Conservation (phyloP, 1,140 invertebrate species). For the Oreohelix idahoensis region DNA sequence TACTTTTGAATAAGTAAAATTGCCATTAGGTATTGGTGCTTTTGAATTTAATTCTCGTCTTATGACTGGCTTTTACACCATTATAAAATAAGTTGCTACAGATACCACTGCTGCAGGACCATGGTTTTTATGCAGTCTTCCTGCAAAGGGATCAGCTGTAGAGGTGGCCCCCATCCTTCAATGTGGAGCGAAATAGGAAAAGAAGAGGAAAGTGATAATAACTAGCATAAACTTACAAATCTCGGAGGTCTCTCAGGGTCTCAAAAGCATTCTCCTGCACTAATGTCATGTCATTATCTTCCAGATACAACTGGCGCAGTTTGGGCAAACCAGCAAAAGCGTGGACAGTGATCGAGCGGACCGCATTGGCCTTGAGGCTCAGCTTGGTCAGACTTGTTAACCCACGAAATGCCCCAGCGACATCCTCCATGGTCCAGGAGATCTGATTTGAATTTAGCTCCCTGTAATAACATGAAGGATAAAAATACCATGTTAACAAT, state of each 20-base stretch:
- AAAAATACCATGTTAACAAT: no score
- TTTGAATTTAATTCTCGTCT: no score
- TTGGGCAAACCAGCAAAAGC: conserved; percentile 81
- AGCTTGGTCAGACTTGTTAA: conserved; percentile 82
- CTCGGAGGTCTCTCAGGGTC: conserved; percentile 60
- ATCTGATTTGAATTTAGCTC: conserved; percentile 88
- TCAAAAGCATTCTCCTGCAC: conserved; percentile 60
- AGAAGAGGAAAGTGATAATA: background rate
- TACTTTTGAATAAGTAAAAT: no score
- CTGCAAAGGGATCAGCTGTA: no score
- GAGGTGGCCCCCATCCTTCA: no score
- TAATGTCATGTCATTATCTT: conserved; percentile 58
- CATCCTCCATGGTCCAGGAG: conserved; percentile 91
- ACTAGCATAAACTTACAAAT: conserved; percentile 69
- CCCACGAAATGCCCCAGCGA: conserved; percentile 84
- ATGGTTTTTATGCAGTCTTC: no score
- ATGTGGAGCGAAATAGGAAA: no score
- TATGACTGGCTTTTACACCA: no score
- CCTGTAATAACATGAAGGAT: conserved; percentile 72
- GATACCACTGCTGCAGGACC: no score
- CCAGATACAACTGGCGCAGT: conserved; percentile 52
- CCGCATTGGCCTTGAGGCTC: conserved; percentile 84
- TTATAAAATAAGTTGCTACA: no score
- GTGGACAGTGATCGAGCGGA: conserved; percentile 88
- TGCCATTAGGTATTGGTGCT: no score